Evolutionary conservation across 2,797 vertebrate species (phyloP).

Genomic region (Sylvilagus floridanus): DNA sequence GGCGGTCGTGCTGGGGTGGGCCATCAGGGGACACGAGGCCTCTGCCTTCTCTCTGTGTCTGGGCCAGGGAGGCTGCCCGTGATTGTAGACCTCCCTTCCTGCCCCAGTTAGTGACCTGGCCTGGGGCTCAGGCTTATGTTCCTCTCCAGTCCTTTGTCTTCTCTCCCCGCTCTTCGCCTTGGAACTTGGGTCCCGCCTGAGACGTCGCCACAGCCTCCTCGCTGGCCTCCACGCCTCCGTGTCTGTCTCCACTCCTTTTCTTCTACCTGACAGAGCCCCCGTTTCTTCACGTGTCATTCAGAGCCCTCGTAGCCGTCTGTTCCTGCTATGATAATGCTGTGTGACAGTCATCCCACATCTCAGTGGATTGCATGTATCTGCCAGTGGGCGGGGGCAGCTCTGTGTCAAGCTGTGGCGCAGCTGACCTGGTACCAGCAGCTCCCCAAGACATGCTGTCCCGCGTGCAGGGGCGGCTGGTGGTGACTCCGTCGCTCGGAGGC

Average conservation of each 20-base stretch:
- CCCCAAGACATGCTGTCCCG: not conserved
- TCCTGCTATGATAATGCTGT: not conserved
- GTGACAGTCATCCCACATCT: not conserved
- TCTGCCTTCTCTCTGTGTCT: not conserved
- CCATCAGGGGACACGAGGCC: not conserved
- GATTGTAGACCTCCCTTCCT: not conserved
- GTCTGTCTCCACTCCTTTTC: not conserved
- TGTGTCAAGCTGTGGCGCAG: not conserved
- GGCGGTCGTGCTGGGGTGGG: not conserved
- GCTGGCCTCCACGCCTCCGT: not conserved
- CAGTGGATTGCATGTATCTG: not conserved
- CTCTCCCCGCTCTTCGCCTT: not conserved
- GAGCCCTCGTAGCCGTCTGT: not conserved
- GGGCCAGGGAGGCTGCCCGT: not conserved
- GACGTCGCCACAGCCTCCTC: not conserved
- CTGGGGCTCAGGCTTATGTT: accelerated
- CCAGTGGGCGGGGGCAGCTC: not conserved
- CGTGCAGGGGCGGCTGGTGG: not conserved
- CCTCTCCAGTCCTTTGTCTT: not conserved
- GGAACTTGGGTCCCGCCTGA: not conserved
- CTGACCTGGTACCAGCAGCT: not conserved
- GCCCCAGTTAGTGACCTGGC: not conserved
- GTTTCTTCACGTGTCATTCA: not conserved
- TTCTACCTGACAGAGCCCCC: not conserved
- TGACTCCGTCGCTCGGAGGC: not conserved